Base-by-base conservation (phyloP, 2,113 vertebrate species). In the Haemorhous mexicanus region DNA sequence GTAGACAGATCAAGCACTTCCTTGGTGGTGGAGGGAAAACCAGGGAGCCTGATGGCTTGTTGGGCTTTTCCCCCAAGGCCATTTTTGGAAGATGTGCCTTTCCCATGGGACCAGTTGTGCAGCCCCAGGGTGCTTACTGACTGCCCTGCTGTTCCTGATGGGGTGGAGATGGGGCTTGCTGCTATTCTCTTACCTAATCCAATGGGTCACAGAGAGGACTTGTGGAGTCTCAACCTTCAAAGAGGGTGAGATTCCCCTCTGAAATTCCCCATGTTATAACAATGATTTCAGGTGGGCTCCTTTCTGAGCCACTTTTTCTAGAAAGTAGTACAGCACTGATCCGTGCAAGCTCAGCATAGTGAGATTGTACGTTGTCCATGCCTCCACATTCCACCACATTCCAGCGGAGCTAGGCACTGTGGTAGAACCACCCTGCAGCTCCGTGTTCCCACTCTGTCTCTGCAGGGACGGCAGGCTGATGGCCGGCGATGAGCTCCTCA, bases 391-490 rank as follows among this genome's bases (percentile, higher is more conserved):
- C 23, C 17, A 44, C 66, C 7, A 2, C 0, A 0, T 53, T 22
- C n/a, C 37, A 22, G 30, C 0, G 0, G 13, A 46, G 41, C 43
- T 22, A 0, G 1, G 33, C 39, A 49, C 23, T 1, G 0, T 75
- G 41, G 23, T 11, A 79, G 49, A 59, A 56, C 33, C 11, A 2
- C 33, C 10, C 52, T 90, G 44, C 83, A 92, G 80, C 89, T 93
- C 49, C 35, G 0, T 66, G 6, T 85, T 95, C 88, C 77, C 2
- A 0, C 94, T 97, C 73, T 96, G 8, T 97, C 96, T 98, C 97
- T 73, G 30, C 97, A 99, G 99, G 98, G 99, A 99, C 6, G 99
- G 99, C 55, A 98, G 99, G 91, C 97, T 99, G 95, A 98, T 97
- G 50, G 97, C 98, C 1, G 99, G 99, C 0, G 99, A 99, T 1